Evolutionary conservation across 2,888 invertebrate species (phyloP).

Genomic region (Anarsia innoxiella): DNA sequence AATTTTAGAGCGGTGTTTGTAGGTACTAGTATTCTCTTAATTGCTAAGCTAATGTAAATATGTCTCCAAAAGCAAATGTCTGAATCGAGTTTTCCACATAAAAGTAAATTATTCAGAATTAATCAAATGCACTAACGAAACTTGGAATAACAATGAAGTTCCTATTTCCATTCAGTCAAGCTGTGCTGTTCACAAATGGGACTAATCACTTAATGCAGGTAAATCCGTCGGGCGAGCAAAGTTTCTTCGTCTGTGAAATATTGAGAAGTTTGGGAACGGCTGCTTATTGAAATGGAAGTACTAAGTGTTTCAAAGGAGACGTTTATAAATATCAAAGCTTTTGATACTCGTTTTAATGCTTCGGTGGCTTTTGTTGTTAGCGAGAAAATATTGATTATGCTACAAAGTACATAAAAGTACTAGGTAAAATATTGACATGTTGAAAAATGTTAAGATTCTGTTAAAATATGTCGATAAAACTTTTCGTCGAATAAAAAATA

Average conservation of each 20-base stretch:
- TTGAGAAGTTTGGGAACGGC: conserved; percentile 49
- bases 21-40: too few relatives aligned
- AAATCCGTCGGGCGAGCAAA: conserved; percentile 35
- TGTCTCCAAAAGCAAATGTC: conserved; percentile 1
- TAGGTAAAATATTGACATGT: background rate
- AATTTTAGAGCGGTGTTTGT: too few relatives aligned
- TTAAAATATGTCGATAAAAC: too few relatives aligned
- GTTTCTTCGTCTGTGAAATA: conserved; percentile 48
- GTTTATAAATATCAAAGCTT: background rate
- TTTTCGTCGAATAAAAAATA: too few relatives aligned
- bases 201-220: conserved; percentile 70
- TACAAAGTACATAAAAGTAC: background rate
- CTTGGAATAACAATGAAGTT: conserved; percentile 21
- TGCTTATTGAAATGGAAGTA: conserved; percentile 24
- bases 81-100: conserved; percentile 3
- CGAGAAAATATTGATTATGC: background rate
- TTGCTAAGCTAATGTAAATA: too few relatives aligned
- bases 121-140: conserved; percentile 33
- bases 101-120: conserved; percentile 29
- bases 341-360: too few relatives aligned
- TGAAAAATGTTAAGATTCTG: background rate
- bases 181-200: conserved; percentile 64
- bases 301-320: conserved; percentile 13
- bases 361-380: too few relatives aligned
- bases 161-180: conserved; percentile 29